phyloP scores from a whole-genome alignment of 2,797 vertebrate genomes.

The Gallinago nigripennis region DNA sequence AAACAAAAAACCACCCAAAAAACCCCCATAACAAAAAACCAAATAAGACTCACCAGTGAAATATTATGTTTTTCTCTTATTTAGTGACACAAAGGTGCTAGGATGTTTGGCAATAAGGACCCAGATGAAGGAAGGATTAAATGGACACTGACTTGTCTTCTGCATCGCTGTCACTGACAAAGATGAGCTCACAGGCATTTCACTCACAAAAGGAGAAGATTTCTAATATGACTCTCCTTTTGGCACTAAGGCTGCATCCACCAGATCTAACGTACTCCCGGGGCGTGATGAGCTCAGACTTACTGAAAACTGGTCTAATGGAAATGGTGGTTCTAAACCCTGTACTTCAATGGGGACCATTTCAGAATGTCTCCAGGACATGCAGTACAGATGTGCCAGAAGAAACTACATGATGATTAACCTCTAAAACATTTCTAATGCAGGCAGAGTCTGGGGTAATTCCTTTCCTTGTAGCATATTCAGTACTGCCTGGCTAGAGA shows the following conservation, averaged over 20 bases:
- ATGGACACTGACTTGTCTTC: not conserved
- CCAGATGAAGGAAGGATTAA: not conserved
- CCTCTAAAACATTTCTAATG: not conserved
- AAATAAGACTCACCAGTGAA: not conserved
- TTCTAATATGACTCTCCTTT: conserved; percentile 8
- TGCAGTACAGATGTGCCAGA: not conserved
- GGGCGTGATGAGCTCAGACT: not conserved
- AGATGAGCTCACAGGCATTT: not conserved
- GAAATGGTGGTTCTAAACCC: conserved; percentile 2
- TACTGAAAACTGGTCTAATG: conserved; percentile 10
- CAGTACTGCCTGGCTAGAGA: not conserved
- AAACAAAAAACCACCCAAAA: not conserved
- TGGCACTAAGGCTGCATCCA: conserved; percentile 5
- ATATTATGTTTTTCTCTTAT: not conserved
- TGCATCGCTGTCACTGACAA: not conserved
- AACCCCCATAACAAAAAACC: not conserved
- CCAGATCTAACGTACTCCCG: not conserved
- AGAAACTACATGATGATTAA: conserved; percentile 1
- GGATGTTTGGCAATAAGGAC: not conserved
- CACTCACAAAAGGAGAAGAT: not conserved
- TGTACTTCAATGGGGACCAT: not conserved
- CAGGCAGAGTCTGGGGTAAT: not conserved
- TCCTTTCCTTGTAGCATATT: not conserved
- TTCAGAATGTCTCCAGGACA: conserved; percentile 28
- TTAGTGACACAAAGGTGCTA: not conserved